Evolutionary conservation across 92 coral and sea anemone genomes (phyloP), one percentile per base, ranked within the genome.

Genomic region (Phenganax marumi): DNA sequence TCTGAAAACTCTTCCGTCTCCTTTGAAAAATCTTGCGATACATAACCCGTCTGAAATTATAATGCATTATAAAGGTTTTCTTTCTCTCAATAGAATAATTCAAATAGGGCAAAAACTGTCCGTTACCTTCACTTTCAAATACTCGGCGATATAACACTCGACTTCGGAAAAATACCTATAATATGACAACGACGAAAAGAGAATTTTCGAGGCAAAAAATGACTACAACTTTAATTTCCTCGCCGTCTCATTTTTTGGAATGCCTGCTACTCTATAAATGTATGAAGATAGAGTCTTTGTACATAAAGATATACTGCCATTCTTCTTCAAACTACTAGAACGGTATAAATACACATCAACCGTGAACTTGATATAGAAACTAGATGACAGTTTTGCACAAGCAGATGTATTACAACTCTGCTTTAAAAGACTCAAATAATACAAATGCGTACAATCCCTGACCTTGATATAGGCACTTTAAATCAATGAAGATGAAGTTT

Each of bases 141-240:
- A 85, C 52, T 91, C 86, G 8, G 93, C 84, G 70, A 93, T 84
- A 77, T 87, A 93, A 12, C 91, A 82, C 81, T 93, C 97, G 43
- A 93, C 97, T 47, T 91, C 97, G 3, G 97, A 90, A 81, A 94
- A 94, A 73, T 92, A 87, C 84, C 97, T 86, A 75, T 73, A 71
- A 23, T 33, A 51, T 10, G 52, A 55, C 22, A 12, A 24, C 19
- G 11, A 4, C 19, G 12, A 50, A 52, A 2, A 52, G 7, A 13
- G 55, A 81, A 12, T 47, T 43, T 43, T 14, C 7, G 75, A 24
- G 14, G 1, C 17, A 18, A 12, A n/a, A 10, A 75, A 18, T 39
- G n/a, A 52, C 12, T n/a, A 57, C 8, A 77, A 83, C 62, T 7
- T 69, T 21, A 39, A 39, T 5, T 33, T 33, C 43, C 43, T 33